Conservation (phyloP, 1,140 invertebrate species). For the Euborellia annulipes region DNA sequence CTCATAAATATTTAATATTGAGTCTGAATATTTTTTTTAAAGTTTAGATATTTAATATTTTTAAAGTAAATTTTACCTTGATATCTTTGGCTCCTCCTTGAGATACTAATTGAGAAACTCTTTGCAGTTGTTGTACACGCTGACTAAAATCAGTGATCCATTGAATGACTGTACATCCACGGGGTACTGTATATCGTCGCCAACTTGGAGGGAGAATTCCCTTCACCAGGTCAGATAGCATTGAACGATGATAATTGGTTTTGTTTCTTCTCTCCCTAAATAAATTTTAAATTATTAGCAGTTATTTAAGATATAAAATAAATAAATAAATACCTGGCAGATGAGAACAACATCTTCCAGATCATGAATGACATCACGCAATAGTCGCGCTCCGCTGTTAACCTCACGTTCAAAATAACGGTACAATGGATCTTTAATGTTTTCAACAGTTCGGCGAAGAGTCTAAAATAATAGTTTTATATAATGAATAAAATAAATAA, state of each 20-base stretch:
- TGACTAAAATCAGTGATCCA: slow-evolving; percentile 98
- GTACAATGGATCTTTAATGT: slow-evolving; percentile 93
- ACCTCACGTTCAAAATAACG: slow-evolving; percentile 98
- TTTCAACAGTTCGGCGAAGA: slow-evolving; percentile 80
- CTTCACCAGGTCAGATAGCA: slow-evolving; percentile 86
- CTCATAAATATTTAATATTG: too few relatives aligned
- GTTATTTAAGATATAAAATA: too few relatives aligned
- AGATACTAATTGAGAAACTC: slow-evolving; percentile 70
- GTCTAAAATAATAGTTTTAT: slow-evolving; percentile 34
- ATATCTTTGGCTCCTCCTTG: slow-evolving; percentile 77
- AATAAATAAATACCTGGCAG: slow-evolving; percentile 47
- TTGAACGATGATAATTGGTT: slow-evolving; percentile 92
- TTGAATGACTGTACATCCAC: slow-evolving; percentile 90
- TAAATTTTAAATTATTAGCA: slow-evolving; percentile 11
- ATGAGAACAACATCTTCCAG: slow-evolving; percentile 82
- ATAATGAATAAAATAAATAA: too few relatives aligned
- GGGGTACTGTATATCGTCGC: slow-evolving; percentile 86
- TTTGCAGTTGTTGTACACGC: slow-evolving; percentile 77
- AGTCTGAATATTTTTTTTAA: too few relatives aligned
- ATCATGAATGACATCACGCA: slow-evolving; percentile 82
- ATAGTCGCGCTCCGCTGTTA: slow-evolving; percentile 72
- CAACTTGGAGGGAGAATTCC: slow-evolving; percentile 78
- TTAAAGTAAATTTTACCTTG: too few relatives aligned
- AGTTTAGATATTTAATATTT: too few relatives aligned
- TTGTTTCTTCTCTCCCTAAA: slow-evolving; percentile 91